Conservation (phyloP, 92 coral and sea anemone genomes). For the Phenganax marumi region DNA sequence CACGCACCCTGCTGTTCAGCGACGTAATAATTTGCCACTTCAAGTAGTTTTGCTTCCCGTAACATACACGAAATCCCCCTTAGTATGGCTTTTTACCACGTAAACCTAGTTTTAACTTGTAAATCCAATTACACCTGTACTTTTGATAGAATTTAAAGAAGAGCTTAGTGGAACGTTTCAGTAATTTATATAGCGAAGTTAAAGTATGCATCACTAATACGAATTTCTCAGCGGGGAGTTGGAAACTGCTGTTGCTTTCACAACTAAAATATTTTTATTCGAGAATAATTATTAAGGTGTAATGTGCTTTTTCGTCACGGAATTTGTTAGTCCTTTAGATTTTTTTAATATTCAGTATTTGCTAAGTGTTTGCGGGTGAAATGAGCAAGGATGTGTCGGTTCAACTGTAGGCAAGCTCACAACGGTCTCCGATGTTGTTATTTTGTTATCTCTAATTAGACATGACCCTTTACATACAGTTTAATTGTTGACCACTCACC, state of each 20-base stretch:
- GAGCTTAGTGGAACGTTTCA: neutral
- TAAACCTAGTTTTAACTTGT: neutral
- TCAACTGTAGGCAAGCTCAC: neutral
- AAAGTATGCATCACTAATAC: neutral
- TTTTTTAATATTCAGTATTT: no score
- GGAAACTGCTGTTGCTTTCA: neutral
- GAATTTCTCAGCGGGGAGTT: constrained; percentile 9
- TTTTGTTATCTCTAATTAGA: neutral
- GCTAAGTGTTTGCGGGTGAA: neutral
- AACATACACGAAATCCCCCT: neutral
- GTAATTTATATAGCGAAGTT: neutral
- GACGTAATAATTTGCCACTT: neutral
- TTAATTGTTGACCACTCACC: neutral
- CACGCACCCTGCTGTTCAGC: constrained; percentile 17
- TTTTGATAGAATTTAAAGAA: neutral
- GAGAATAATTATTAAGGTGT: neutral
- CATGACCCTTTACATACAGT: neutral
- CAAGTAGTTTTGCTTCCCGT: neutral
- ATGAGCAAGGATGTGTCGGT: neutral
- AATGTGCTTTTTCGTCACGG: neutral
- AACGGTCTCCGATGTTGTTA: neutral
- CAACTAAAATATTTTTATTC: constrained; percentile 13
- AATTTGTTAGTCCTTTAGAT: no score
- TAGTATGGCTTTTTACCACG: neutral
- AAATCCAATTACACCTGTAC: neutral